Evolutionary conservation across 1,140 invertebrate species (phyloP).

Genomic region (Rhizoglyphus robini): DNA sequence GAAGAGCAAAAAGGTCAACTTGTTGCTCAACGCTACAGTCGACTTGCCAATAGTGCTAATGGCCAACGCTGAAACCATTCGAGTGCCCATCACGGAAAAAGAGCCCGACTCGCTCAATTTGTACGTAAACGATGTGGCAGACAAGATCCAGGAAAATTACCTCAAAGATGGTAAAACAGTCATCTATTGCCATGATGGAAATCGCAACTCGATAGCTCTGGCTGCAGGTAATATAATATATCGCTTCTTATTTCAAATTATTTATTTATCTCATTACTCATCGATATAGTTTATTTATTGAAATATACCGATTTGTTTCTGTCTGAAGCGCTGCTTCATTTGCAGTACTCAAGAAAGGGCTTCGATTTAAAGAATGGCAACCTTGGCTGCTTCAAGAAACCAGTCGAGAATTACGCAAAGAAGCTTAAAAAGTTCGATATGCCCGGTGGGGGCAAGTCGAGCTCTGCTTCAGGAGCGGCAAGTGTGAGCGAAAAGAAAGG

Average conservation of each 20-base stretch:
- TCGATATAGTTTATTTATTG: background rate
- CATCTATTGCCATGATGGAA: conserved; percentile 19
- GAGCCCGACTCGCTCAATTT: background rate
- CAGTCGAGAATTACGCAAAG: background rate
- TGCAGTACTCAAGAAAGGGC: conserved; percentile 4
- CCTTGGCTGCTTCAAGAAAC: background rate
- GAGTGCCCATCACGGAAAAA: conserved; percentile 2
- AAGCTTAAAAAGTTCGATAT: background rate
- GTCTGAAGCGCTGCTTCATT: background rate
- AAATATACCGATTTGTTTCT: conserved; percentile 7
- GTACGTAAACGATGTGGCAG: conserved; percentile 12
- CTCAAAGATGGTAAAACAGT: conserved; percentile 12
- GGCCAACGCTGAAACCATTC: conserved; percentile 8
- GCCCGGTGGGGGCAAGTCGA: background rate
- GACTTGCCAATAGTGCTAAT: conserved; percentile 8
- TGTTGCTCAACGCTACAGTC: conserved; percentile 14
- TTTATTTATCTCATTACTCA: background rate
- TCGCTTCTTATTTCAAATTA: too few species aligned
- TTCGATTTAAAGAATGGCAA: conserved; percentile 7
- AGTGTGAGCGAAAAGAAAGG: background rate
- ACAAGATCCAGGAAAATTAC: conserved; percentile 17
- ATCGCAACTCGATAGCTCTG: background rate
- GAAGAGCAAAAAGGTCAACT: conserved; percentile 17
- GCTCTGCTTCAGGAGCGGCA: background rate
- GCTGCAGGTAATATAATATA: background rate